Evolutionary conservation across 1,140 invertebrate genomes (phyloP), one percentile per base, ranked within the genome.

Genomic region (Cydia pomonella): DNA sequence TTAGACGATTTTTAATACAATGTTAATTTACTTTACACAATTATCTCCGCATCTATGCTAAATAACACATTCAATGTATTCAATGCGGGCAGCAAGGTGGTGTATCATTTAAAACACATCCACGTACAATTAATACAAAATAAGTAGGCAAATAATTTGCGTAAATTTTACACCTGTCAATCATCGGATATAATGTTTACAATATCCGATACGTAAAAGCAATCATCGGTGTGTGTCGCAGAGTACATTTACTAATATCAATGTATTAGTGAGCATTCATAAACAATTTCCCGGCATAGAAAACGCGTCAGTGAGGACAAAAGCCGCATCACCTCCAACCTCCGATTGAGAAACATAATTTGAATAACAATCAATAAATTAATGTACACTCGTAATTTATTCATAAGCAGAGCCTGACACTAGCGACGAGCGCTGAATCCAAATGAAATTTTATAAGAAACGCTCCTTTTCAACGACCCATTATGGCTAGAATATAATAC

Each of bases 311-410:
- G 77, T 79, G 77, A 50, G 74, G 82, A 88, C 84, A 87, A 91
- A 87, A 88, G 79, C 53, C 83, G 77, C 87, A 90, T 88, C 90
- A 90, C 89, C 85, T 89, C 85, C 87, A 87, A 90, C 84, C 88
- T 89, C 85, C 85, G 87, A 91, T 92, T 90, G 89, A 91, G 90
- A 92, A 91, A 89, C 87, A 81, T 75, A 88, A 92, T 92, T 92
- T 92, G 91, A 92, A 92, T 92, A 92, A 92, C 91, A 92, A 92
- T 92, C 88, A 91, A 92, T 92, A 92, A 92, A 92, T 92, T 92
- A 92, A 92, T 92, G 87, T 91, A 87, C 80, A 75, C 59, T 78
- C 76, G 80, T 92, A 91, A 92, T 89, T 77, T 92, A 92, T 92
- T 92, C 91, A 88, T 87, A 86, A 90, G 81, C 84, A 80, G 83